Evolutionary conservation across 2,113 vertebrate species (phyloP), one percentile per base, ranked within the genome.

Genomic region (Heterocephalus glaber): DNA sequence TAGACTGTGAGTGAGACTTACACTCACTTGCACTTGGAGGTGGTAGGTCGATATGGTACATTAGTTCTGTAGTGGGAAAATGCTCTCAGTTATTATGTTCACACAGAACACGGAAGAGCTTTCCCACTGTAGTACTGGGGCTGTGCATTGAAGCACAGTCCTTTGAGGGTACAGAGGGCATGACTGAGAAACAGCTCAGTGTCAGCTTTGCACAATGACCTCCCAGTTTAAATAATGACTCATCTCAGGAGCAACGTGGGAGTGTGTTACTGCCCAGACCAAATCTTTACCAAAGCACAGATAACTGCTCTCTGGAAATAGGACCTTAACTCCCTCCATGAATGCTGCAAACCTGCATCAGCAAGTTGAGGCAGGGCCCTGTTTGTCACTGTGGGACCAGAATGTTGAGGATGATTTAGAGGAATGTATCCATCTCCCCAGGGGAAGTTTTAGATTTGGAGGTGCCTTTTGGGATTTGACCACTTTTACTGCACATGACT

Each of bases 141-240:
- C 22, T 5, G 56, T 54, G 65, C 1, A 35, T 38, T 49, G 38
- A 44, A 20, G 38, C n/a, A 17, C 28, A 24, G 38, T n/a, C 80
- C 28, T 14, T 26, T 0, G 0, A n/a, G 28, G 68, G 56, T 58
- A 24, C 3, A 0, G 0, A 1, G 41, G 22, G 3, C 3, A 0
- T 3, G 35, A 10, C 1, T 33, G 3, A 26, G 30, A 8, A 28
- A 19, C 20, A 17, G 26, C 6, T 47, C 1, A 0, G 1, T 0
- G 3, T 2, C 24, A 30, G 33, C 41, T 60, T n/a, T 33, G 11
- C 1, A 3, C 14, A 12, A 2, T 9, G 44, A 7, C 24, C 47
- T 52, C 3, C 7, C 20, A 20, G 19, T 41, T 47, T 41, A 65
- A 28, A 70, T 1, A 3, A 1, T 12, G 66, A 26, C 66, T 30